phyloP scores from a whole-genome alignment of 2,888 invertebrate genomes.

The Griposia aprilina region DNA sequence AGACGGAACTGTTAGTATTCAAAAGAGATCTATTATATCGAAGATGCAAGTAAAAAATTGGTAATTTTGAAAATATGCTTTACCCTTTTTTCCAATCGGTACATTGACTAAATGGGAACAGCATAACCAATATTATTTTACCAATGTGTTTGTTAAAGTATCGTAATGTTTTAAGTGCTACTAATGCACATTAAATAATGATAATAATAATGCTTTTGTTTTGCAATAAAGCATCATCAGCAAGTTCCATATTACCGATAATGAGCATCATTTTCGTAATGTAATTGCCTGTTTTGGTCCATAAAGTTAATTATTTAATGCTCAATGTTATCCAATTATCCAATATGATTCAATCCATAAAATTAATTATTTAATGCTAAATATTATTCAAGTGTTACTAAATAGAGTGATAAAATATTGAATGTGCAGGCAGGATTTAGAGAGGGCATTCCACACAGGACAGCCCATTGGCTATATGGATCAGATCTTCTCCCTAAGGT shows the following conservation, averaged over 20 bases:
- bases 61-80: too few relatives aligned
- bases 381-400: not conserved
- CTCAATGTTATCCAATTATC: not conserved
- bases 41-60: too few relatives aligned
- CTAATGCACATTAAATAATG: not conserved
- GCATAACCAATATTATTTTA: not conserved
- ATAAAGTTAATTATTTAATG: not conserved
- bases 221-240: not conserved
- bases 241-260: not conserved
- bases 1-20: conserved; percentile 84
- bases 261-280: not conserved
- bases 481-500: too few relatives aligned
- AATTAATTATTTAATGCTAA: not conserved
- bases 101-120: too few relatives aligned
- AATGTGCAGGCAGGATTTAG: too few relatives aligned
- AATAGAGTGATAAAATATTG: too few relatives aligned
- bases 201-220: not conserved
- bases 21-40: not conserved
- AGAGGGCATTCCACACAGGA: too few relatives aligned
- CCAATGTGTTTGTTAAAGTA: not conserved
- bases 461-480: too few relatives aligned
- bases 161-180: not conserved
- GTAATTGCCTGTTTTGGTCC: not conserved
- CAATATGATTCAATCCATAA: not conserved
- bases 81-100: not conserved